phyloP scores from a whole-genome alignment of 1,140 invertebrate species.

The Rhopalosiphum padi region DNA sequence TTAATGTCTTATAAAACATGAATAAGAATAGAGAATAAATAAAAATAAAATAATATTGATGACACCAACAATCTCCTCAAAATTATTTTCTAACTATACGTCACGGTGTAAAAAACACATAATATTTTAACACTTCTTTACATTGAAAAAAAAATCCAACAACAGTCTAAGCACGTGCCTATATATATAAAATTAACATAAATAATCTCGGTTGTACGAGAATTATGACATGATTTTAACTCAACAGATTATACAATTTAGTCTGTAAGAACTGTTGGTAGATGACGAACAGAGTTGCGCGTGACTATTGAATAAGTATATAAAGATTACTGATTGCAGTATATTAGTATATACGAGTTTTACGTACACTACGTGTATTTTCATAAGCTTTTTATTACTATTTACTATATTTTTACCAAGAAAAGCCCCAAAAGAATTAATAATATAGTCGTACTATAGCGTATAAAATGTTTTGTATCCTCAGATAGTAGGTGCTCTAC shows the following conservation, averaged over 20 bases:
- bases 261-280: background rate
- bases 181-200: background rate
- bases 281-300: background rate
- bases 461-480: background rate
- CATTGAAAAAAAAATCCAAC: background rate
- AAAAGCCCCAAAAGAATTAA: background rate
- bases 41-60: background rate
- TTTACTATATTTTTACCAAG: background rate
- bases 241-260: background rate
- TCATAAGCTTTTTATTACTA: background rate
- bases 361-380: background rate
- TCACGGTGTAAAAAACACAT: background rate
- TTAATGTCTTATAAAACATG: background rate
- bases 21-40: background rate
- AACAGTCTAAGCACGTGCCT: background rate
- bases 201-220: background rate
- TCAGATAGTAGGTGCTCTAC: background rate
- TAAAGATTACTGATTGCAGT: background rate
- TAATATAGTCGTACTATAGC: background rate
- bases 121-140: background rate
- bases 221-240: background rate
- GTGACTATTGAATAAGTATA: background rate
- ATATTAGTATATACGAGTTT: background rate
- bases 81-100: background rate
- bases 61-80: background rate